Percentiles rank a stretch among this genome's conserved stretches.
Evolutionary conservation across 30 jellyfish, hydroid and myxozoan genomes (phyloP).

Genomic region (Cassiopea andromeda): DNA sequence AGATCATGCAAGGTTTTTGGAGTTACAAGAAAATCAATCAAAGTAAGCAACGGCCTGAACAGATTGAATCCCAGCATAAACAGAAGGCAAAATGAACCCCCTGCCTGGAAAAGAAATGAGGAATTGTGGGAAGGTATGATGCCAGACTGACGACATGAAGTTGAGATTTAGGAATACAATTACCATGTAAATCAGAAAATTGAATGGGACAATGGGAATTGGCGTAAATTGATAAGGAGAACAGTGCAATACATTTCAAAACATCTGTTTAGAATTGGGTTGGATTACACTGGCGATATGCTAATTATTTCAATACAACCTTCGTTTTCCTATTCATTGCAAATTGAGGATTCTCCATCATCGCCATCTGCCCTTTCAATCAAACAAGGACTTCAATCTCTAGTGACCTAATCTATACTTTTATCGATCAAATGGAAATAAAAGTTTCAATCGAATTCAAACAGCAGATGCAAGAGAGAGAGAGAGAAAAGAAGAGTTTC

Average conservation of each 20-base stretch:
- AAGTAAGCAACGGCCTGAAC: neutral
- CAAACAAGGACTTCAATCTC: neutral
- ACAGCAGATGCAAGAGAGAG: slow-evolving; percentile 1
- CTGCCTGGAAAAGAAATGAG: neutral
- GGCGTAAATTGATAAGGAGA: slow-evolving; percentile 7
- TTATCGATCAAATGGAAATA: neutral
- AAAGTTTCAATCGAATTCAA: neutral
- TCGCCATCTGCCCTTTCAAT: slow-evolving; percentile 8
- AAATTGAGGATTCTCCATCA: neutral
- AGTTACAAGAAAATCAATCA: neutral
- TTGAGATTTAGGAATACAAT: slow-evolving; percentile 47
- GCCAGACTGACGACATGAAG: slow-evolving; percentile 27
- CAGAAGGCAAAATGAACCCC: slow-evolving; percentile 8
- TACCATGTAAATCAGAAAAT: slow-evolving; percentile 43
- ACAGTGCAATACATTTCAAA: neutral
- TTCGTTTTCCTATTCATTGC: neutral
- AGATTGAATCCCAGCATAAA: neutral
- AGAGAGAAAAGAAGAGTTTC: neutral
- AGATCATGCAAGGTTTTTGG: no score
- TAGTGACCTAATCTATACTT: neutral
- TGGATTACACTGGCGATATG: slow-evolving; percentile 45
- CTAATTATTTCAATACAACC: slow-evolving; percentile 11
- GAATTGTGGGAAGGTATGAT: slow-evolving; percentile 41
- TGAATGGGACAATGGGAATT: slow-evolving; percentile 20
- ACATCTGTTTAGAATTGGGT: slow-evolving; percentile 13